Percentiles rank a stretch among this genome's conserved stretches.
These are phyloP conservation scores for Thumatha senex DNA, from an alignment of 2,888 invertebrate genomes.

Conservation along the genomic window DNA sequence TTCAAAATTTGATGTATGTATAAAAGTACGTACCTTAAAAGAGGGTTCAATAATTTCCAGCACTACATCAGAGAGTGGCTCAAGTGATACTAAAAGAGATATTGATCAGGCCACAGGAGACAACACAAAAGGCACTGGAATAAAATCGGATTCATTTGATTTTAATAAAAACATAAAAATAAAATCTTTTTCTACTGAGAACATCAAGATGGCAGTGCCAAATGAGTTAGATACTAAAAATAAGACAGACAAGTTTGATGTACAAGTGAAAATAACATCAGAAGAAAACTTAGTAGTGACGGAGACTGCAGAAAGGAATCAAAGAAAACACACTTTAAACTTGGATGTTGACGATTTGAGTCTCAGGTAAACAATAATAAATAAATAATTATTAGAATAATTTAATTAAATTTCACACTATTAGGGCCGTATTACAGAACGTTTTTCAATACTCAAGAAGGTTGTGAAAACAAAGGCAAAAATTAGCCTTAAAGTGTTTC, in stretches of 20 bases:
- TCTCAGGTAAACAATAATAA: slow-evolving; percentile 56
- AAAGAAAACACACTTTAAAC: slow-evolving; percentile 72
- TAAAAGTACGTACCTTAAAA: slow-evolving; percentile 76
- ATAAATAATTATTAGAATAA: no score
- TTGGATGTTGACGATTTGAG: slow-evolving; percentile 82
- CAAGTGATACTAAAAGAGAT: slow-evolving; percentile 41
- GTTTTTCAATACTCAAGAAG: no score
- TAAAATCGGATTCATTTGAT: slow-evolving; percentile 45
- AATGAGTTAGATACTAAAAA: slow-evolving; percentile 70
- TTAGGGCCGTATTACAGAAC: no score
- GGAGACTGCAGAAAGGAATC: slow-evolving; percentile 56
- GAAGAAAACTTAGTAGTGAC: slow-evolving; percentile 76
- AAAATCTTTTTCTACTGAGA: slow-evolving; percentile 62
- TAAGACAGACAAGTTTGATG: slow-evolving; percentile 75
- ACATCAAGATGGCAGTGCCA: slow-evolving; percentile 76
- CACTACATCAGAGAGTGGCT: slow-evolving; percentile 70
- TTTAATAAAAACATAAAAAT: slow-evolving; percentile 52
- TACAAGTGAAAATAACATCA: slow-evolving; percentile 77
- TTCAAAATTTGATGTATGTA: slow-evolving; percentile 81
- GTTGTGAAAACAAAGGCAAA: no score
- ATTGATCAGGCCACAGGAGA: slow-evolving; percentile 41
- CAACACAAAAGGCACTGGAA: slow-evolving; percentile 42
- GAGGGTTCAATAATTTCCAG: slow-evolving; percentile 64
- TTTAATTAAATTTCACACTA: no score
- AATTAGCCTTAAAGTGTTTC: no score